Conservation (phyloP, 2,797 vertebrate species). For the Pangasius macronema region DNA sequence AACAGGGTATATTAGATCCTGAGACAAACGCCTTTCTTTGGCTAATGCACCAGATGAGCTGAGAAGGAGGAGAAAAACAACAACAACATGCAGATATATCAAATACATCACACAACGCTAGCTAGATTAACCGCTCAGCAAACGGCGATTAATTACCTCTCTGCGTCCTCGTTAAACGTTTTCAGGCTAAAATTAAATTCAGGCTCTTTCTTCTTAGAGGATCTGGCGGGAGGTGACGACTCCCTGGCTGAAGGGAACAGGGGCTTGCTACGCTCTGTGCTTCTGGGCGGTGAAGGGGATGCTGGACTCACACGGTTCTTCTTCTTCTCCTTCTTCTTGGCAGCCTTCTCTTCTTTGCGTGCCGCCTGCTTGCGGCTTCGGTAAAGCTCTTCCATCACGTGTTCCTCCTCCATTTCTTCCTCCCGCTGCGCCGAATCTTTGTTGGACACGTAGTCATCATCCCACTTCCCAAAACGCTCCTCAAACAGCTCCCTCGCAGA, state of each 20-base stretch:
- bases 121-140: background rate
- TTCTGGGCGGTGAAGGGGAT: constrained; percentile 74
- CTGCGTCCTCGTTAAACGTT: constrained; percentile 82
- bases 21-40: constrained; percentile 85
- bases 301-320: constrained; percentile 82
- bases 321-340: constrained; percentile 80
- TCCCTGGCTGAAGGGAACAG: constrained; percentile 77
- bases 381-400: constrained; percentile 85
- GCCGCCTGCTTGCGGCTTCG: constrained; percentile 87
- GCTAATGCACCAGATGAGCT: constrained; percentile 82
- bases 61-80: constrained; percentile 44
- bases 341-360: constrained; percentile 83
- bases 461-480: constrained; percentile 87
- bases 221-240: constrained; percentile 67
- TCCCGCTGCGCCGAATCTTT: constrained; percentile 85
- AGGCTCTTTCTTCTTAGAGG: constrained; percentile 83
- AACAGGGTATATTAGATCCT: constrained; percentile 85
- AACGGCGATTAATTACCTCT: constrained; percentile 71
- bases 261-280: constrained; percentile 77
- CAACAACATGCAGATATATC: background rate
- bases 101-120: background rate
- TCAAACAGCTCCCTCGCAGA: constrained; percentile 83
- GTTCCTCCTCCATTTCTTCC: constrained; percentile 77
- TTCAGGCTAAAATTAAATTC: constrained; percentile 89
- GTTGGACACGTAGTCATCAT: constrained; percentile 78